Base-by-base conservation (phyloP, 2,797 vertebrate genomes). In the Mico argentatus region DNA sequence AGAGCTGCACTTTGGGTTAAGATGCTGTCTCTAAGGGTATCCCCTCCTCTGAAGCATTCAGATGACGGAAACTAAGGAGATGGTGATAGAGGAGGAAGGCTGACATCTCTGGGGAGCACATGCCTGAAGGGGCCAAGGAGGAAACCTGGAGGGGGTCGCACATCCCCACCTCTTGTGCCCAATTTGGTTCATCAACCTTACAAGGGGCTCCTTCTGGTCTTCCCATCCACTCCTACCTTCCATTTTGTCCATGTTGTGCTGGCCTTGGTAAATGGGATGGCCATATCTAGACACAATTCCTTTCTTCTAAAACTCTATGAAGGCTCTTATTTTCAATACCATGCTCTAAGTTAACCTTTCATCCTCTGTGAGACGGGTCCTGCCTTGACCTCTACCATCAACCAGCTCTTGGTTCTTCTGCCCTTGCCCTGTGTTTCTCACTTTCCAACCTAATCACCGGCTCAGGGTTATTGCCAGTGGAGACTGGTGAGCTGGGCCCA, bases 401-500 rank as follows among this genome's bases (percentile, higher is more conserved):
- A 15, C 24, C 17, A 30, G 61, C 36, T 79, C 82, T 72, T 64
- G 12, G 15, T 48, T 77, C 52, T 39, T 67, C 77, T 10, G 1
- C 73, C 33, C n/a, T n/a, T n/a, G 46, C 48, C 36, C 27, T 10
- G 10, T 19, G 39, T 82, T 30, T 79, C 52, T 85, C 33, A 57
- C 55, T 36, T 88, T 73, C 83, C 33, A 9, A 50, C 61, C 48
- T 27, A 20, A 20, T 41, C n/a, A 81, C 86, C 13, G 70, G 84
- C 90, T 92, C 88, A 79, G 75, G 91, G 72, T 75, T 79, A 30
- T 10, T 84, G 77, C 91, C 87, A 81, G 76, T 30, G 75, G 57
- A 84, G 61, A 22, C 88, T 41, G 82, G 48, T 90, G 83, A 91
- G 67, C 87, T 85, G 44, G 79, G 86, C 75, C 73, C 50, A 30